Percentiles rank a stretch among this genome's conserved stretches.
phyloP scores from a whole-genome alignment of 1,140 invertebrate species.

The Pristionchus pacificus region DNA sequence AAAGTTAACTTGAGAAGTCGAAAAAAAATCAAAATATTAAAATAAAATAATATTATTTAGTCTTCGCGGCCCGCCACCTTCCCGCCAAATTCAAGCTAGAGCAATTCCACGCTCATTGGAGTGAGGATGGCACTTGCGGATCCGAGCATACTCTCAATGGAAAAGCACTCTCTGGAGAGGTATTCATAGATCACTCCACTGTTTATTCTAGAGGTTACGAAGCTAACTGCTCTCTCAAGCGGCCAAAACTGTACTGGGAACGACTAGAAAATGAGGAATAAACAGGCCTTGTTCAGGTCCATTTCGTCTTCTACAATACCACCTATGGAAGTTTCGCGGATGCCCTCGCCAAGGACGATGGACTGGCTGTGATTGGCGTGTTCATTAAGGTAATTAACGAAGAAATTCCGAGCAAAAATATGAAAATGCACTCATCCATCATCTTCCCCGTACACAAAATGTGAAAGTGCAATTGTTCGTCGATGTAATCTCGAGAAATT shows the following conservation, averaged over 20 bases:
- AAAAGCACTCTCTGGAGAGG: constrained; percentile 31
- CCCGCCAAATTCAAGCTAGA: constrained; percentile 21
- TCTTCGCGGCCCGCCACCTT: constrained; percentile 25
- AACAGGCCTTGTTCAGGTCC: constrained; percentile 45
- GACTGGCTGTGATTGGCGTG: constrained; percentile 69
- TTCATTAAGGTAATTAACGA: constrained; percentile 67
- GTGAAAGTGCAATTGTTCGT: too few relatives aligned
- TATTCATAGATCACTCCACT: constrained; percentile 70
- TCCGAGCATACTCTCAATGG: constrained; percentile 32
- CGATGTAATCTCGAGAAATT: too few relatives aligned
- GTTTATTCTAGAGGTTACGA: constrained; percentile 63
- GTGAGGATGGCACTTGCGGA: constrained; percentile 17
- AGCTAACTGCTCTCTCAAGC: too few relatives aligned
- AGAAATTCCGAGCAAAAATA: too few relatives aligned
- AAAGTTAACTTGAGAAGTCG: too few relatives aligned
- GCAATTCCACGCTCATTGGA: constrained; percentile 35
- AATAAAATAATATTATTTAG: constrained; percentile 22
- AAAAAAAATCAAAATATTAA: too few relatives aligned
- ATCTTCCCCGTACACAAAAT: too few relatives aligned
- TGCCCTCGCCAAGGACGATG: constrained; percentile 65
- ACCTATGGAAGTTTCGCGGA: constrained; percentile 64
- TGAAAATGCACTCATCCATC: too few relatives aligned
- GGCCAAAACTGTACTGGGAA: too few relatives aligned
- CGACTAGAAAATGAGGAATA: too few relatives aligned
- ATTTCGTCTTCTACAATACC: constrained; percentile 70